Conservation (phyloP, 2,888 invertebrate species). For the Agrypnus murinus region DNA sequence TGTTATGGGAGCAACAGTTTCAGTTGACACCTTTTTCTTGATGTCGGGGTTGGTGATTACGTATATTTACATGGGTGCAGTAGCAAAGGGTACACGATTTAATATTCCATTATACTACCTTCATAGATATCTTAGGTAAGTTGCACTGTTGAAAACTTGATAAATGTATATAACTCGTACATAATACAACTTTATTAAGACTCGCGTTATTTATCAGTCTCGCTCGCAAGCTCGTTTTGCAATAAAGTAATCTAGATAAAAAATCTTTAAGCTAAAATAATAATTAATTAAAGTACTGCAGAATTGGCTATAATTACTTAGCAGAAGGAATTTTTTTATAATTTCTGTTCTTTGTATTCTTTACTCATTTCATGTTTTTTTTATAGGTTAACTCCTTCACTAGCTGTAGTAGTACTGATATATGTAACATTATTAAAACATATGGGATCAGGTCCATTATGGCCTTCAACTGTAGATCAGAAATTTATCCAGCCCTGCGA, state of each 20-base stretch:
- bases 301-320: too few relatives aligned
- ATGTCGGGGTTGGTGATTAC: slow-evolving; percentile 76
- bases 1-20: slow-evolving; percentile 1
- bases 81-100: slow-evolving; percentile 60
- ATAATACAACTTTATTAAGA: too few relatives aligned
- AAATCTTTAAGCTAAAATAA: too few relatives aligned
- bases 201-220: too few relatives aligned
- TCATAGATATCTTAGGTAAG: slow-evolving; percentile 70
- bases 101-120: slow-evolving; percentile 67
- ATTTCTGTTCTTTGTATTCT: too few relatives aligned
- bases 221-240: too few relatives aligned
- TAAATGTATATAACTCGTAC: too few relatives aligned
- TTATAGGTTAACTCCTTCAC: not conserved
- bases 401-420: not conserved
- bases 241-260: too few relatives aligned
- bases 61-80: slow-evolving; percentile 67
- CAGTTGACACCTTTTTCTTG: slow-evolving; percentile 76
- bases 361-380: too few relatives aligned
- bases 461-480: not conserved
- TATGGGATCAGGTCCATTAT: not conserved
- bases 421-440: not conserved
- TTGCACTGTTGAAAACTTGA: too few relatives aligned
- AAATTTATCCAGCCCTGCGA: not conserved
- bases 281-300: too few relatives aligned
- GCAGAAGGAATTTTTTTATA: too few relatives aligned